Base-by-base conservation (phyloP, 2,888 invertebrate species). In the Latrodectus hesperus region DNA sequence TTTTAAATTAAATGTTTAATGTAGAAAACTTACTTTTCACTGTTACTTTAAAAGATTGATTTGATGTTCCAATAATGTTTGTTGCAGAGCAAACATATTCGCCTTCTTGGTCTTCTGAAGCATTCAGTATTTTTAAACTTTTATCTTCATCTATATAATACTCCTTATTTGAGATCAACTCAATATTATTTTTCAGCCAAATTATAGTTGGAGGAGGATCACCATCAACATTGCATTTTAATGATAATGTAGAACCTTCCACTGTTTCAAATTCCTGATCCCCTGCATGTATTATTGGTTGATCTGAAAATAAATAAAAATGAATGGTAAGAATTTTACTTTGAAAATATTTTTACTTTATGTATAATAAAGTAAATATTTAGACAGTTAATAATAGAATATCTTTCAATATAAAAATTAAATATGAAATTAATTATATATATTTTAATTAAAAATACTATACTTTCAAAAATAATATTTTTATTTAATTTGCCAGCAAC, bases 211-310 rank as follows among this genome's bases (percentile, higher is more conserved):
- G 94, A 14, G 89, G 88, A 0, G 95, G 94, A 68, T 93, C 93
- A 2, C 94, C 94, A 52, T 90, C 89, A 5, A 90, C 90, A 68
- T 91, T 91, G 90, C 94, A 94, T 12, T 92, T 92, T 72, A 94
- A 80, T 68, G 22, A 64, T 38, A 80, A 26, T 16, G 49, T 4
- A 11, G 80, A 80, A 0, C 77, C 84, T 73, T 88, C 88, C 22
- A 64, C 60, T 49, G 68, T 80, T 60, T 64, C 72, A 68, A 80
- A 84, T 26, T 88, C 84, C 26, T 88, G 76, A 22, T 84, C 51
- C 67, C 12, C 52, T 51, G 55, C n/a, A 52, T 55, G 75, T 55
- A 88, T 88, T 17, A 80, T 76, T 17, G 88, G 84, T 38, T 78
- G 75, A 81, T 80, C 84, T 84, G 11, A 5, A 73, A 72, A 67